Conservation (phyloP, 2,888 invertebrate species). For the Cetonia aurata region DNA sequence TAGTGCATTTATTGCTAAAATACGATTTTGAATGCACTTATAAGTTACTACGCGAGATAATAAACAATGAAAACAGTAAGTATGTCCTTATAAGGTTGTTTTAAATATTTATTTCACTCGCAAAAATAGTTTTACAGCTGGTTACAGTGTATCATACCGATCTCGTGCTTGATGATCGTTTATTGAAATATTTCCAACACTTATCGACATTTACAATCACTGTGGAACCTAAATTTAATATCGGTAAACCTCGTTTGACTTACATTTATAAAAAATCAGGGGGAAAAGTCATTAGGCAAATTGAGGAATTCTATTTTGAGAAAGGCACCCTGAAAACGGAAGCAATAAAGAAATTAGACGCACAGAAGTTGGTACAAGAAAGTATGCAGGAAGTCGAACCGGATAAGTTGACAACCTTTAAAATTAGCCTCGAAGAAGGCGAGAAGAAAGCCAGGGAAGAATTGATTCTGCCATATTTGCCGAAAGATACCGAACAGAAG, state of each 20-base stretch:
- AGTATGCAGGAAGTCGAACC: slow-evolving; percentile 59
- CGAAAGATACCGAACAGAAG: slow-evolving; percentile 61
- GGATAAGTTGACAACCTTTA: slow-evolving; percentile 73
- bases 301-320: slow-evolving; percentile 61
- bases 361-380: slow-evolving; percentile 59
- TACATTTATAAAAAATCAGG: slow-evolving; percentile 68
- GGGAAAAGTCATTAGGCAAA: slow-evolving; percentile 69
- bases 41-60: slow-evolving; percentile 55
- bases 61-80: slow-evolving; percentile 62
- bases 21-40: slow-evolving; percentile 58
- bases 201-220: slow-evolving; percentile 62
- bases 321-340: slow-evolving; percentile 60
- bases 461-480: slow-evolving; percentile 73
- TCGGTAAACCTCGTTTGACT: slow-evolving; percentile 56
- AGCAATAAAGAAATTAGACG: slow-evolving; percentile 60
- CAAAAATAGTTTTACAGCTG: slow-evolving; percentile 57
- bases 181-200: slow-evolving; percentile 67
- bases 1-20: slow-evolving; percentile 58
- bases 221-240: slow-evolving; percentile 65
- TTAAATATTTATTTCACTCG: slow-evolving; percentile 44
- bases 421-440: slow-evolving; percentile 73
- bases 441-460: slow-evolving; percentile 73
- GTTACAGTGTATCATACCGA: slow-evolving; percentile 67
- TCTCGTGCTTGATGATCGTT: slow-evolving; percentile 65
- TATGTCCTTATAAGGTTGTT: slow-evolving; percentile 19